phyloP scores from a whole-genome alignment of 2,113 vertebrate genomes.

The Cavia aperea region DNA sequence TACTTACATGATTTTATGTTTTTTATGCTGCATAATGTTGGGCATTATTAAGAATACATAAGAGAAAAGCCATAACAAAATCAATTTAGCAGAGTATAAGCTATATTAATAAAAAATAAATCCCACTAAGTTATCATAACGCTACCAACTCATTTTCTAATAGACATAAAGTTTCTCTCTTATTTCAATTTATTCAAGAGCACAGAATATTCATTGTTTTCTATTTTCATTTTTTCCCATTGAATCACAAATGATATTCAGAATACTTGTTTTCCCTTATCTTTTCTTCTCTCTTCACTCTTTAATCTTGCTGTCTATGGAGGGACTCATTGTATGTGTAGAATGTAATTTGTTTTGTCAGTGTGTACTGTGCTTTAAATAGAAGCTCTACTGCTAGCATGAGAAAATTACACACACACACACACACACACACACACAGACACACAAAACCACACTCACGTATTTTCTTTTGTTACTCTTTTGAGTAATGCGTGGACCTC shows the following conservation, averaged over 20 bases:
- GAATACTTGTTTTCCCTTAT: neutral
- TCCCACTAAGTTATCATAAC: neutral
- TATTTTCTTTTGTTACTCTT: neutral
- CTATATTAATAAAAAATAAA: neutral
- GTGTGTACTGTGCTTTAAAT: neutral
- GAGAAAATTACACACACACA: neutral
- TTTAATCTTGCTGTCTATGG: neutral
- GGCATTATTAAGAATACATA: neutral
- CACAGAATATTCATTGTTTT: neutral
- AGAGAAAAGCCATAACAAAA: neutral
- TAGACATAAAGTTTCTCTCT: neutral
- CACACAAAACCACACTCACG: too few species aligned
- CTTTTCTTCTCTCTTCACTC: neutral
- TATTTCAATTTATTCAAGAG: neutral
- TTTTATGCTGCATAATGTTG: neutral
- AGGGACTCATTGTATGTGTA: neutral
- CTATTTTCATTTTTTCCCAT: neutral
- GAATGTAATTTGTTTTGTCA: too few species aligned
- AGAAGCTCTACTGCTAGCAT: neutral
- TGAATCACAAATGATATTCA: neutral
- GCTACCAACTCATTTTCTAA: neutral
- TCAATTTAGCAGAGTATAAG: neutral
- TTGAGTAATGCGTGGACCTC: neutral
- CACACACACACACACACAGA: too few species aligned
- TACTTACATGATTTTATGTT: neutral